Percentiles rank a stretch among this genome's conserved stretches.
Evolutionary conservation across 2,797 vertebrate genomes (phyloP).

Genomic region (Danio jaintianensis): DNA sequence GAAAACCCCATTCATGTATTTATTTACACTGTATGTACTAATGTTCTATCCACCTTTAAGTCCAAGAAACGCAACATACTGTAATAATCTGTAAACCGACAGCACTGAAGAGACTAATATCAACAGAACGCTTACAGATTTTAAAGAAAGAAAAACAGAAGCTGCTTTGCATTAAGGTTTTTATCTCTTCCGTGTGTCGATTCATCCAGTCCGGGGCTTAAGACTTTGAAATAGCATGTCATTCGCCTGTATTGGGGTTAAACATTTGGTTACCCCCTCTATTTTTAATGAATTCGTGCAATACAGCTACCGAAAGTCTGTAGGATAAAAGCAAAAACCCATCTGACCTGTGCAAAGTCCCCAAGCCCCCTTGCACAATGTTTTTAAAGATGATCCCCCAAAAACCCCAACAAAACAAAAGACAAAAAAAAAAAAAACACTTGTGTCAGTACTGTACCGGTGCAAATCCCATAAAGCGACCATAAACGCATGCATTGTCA

Average conservation of each 20-base stretch:
- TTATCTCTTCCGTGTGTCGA: conserved; percentile 65
- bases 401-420: not conserved
- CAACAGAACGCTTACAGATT: conserved; percentile 9
- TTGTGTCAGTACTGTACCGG: conserved; percentile 77
- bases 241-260: not conserved
- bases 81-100: not conserved
- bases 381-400: conserved; percentile 65
- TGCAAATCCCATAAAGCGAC: conserved; percentile 73
- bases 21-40: not conserved
- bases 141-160: conserved; percentile 39
- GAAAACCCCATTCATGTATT: not conserved
- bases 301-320: not conserved
- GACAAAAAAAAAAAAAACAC: conserved; percentile 32
- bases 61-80: conserved; percentile 2
- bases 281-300: not conserved
- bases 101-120: not conserved
- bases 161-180: conserved; percentile 86
- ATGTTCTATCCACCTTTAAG: not conserved
- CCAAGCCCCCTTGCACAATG: conserved; percentile 68
- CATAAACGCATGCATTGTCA: conserved; percentile 89
- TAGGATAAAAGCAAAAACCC: conserved; percentile 4
- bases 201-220: conserved; percentile 70
- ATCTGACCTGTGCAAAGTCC: conserved; percentile 67
- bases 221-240: conserved; percentile 62
- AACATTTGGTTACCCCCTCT: not conserved